Conservation (phyloP, 1,140 invertebrate species). For the Delia radicum region DNA sequence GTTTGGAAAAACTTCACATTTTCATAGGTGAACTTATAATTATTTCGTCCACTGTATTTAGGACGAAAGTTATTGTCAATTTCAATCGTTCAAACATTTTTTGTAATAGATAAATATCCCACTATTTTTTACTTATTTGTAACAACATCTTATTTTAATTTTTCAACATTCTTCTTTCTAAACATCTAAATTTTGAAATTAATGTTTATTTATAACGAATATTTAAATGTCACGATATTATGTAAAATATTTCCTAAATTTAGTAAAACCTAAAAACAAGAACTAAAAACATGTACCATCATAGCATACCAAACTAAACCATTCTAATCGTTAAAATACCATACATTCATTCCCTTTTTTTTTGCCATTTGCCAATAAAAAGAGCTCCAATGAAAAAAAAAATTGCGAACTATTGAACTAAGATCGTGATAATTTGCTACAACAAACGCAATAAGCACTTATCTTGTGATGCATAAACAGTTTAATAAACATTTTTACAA, state of each 20-base stretch:
- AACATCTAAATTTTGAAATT: background rate
- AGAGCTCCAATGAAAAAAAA: background rate
- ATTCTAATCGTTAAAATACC: constrained; percentile 2
- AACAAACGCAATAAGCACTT: background rate
- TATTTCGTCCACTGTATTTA: too few species aligned
- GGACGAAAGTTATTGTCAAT: too few species aligned
- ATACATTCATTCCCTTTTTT: background rate
- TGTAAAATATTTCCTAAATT: background rate
- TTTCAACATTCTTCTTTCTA: too few species aligned
- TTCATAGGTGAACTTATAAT: too few species aligned
- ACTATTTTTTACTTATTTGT: too few species aligned
- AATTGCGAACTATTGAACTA: background rate
- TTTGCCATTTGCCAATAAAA: background rate
- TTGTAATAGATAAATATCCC: too few species aligned
- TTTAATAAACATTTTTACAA: background rate
- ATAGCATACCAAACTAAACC: background rate
- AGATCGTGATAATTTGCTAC: background rate
- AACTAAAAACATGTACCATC: background rate
- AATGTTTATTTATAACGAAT: background rate
- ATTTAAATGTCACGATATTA: background rate
- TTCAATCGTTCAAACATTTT: too few species aligned
- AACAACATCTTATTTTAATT: too few species aligned
- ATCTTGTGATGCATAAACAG: background rate
- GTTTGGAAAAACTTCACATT: too few species aligned
- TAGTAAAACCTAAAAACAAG: background rate